Evolutionary conservation across 2,113 vertebrate species (phyloP).

Genomic region (Eretmodus cyanostictus): DNA sequence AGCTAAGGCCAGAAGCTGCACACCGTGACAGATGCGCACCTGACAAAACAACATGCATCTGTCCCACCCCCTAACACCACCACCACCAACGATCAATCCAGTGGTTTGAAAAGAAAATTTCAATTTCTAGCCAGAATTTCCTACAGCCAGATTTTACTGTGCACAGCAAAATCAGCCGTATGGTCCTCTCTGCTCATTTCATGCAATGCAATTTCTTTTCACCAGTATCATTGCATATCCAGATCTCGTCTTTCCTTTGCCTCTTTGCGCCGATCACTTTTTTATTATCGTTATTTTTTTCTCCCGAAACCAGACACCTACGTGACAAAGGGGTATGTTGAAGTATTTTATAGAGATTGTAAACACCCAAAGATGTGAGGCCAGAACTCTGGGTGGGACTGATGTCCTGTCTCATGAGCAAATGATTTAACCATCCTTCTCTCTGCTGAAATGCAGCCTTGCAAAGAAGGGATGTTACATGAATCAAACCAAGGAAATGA

Average conservation of each 20-base stretch:
- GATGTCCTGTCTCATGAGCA: constrained; percentile 14
- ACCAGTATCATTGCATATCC: not conserved
- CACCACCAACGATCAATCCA: not conserved
- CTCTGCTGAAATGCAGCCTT: not conserved
- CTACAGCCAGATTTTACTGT: not conserved
- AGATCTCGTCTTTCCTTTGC: not conserved
- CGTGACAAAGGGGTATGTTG: not conserved
- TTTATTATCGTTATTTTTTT: not conserved
- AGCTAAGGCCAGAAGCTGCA: not conserved
- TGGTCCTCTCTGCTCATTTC: not conserved
- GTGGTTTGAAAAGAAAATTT: not conserved
- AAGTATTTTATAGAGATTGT: constrained; percentile 14
- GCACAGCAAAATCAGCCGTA: not conserved
- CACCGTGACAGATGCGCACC: not conserved
- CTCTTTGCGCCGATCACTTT: not conserved
- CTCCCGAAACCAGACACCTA: not conserved
- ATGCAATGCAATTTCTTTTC: not conserved
- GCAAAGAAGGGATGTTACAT: not conserved
- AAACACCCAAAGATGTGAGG: not conserved
- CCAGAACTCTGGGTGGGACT: constrained; percentile 19
- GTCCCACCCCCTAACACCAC: not conserved
- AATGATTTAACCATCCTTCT: constrained; percentile 28
- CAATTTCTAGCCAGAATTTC: not conserved
- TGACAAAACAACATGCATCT: fast-evolving
- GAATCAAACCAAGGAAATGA: constrained; percentile 2